Evolutionary conservation across 2,888 invertebrate genomes (phyloP), one percentile per base, ranked within the genome.

Genomic region (Zygogramma bicolorata): DNA sequence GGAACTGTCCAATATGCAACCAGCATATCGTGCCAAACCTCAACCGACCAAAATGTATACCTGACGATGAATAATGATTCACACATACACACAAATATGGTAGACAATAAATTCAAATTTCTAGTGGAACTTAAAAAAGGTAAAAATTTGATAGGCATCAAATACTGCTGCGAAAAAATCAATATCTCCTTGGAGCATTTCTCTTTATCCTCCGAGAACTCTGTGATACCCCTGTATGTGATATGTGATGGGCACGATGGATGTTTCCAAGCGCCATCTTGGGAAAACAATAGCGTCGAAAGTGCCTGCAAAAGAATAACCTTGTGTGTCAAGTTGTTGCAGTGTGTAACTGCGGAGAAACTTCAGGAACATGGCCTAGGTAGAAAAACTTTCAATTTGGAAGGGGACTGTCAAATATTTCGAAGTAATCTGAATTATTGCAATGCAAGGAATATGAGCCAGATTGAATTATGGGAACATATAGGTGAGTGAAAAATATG

Each of bases 311-410:
- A 90, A 38, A 90, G 95, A 81, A 95, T 98, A 81, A 89, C 91
- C 67, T 87, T 96, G 5, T 94, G 94, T 59, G 90, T 94, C 10
- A 92, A 94, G 82, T 88, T 98, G 63, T 91, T 97, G 73, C 98
- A 98, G 88, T 91, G 93, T 71, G 88, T 97, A 77, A 94, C 94
- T 75, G 96, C 96, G 0, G 96, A 97, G 86, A 97, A 96, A 86
- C 87, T 98, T 25, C 90, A 91, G 77, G 95, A 96, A 85, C 92
- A 93, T 78, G 94, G 93, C 10, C 90, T 94, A 67, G 92, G 91
- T 1, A 88, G 94, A 74, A 93, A 94, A 88, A 95, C 97, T 1
- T 98, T 98, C 86, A 91, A 92, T 79, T 85, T 97, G 25, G 94
- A 94, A 84, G 90, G 91, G 81, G 89, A 91, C 79, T 96, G 96